These are phyloP conservation scores for Anguilla anguilla DNA, from an alignment of 2,797 vertebrate genomes.

Conservation along the genomic window DNA sequence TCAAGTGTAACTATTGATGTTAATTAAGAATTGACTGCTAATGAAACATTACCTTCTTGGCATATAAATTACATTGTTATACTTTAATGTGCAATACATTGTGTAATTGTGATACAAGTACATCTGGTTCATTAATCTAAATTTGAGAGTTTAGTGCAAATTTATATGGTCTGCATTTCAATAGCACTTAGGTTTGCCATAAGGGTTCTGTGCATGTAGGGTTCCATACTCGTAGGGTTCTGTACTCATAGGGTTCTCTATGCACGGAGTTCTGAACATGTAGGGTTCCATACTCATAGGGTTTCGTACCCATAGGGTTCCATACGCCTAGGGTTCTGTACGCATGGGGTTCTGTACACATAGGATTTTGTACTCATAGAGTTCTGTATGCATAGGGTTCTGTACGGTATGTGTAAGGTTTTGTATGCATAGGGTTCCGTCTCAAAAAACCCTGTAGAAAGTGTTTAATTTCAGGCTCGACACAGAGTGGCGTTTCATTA, in stretches of 20 bases:
- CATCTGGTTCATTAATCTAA: conserved; percentile 16
- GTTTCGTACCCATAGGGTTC: not conserved
- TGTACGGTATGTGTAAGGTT: too few relatives aligned
- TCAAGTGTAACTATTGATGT: not conserved
- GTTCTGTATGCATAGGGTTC: too few relatives aligned
- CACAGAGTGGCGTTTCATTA: conserved; percentile 1
- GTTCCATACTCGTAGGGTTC: not conserved
- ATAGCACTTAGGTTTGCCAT: not conserved
- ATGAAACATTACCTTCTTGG: not conserved
- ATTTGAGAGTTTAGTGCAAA: not conserved
- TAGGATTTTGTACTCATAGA: too few relatives aligned
- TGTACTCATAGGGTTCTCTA: not conserved
- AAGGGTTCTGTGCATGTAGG: not conserved
- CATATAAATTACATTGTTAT: conserved; percentile 14
- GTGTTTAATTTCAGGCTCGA: not conserved
- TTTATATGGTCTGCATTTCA: not conserved
- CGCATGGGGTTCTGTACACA: too few relatives aligned
- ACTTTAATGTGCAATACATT: not conserved
- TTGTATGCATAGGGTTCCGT: too few relatives aligned
- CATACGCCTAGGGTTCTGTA: not conserved
- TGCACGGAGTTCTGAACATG: not conserved
- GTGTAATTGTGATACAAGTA: conserved; percentile 9
- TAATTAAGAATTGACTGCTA: conserved; percentile 7
- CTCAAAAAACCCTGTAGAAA: too few relatives aligned
- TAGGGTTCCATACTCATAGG: not conserved